Evolutionary conservation across 2,797 vertebrate genomes (phyloP), one percentile per base, ranked within the genome.

Genomic region (Chaetophractus vellerosus): DNA sequence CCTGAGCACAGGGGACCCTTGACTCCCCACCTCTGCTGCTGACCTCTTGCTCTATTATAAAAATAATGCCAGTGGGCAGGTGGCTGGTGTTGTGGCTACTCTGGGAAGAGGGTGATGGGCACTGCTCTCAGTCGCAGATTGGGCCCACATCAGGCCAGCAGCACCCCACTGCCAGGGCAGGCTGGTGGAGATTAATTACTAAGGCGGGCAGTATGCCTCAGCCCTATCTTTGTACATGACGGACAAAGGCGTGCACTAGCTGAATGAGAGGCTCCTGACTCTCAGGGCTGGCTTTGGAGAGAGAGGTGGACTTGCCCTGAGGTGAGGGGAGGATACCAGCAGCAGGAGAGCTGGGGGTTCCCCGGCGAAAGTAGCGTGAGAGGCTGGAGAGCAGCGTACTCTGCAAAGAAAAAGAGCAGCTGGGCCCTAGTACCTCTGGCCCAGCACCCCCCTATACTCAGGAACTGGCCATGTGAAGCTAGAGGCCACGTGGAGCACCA

Each of bases 221-320:
- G 9, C 26, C 94, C 97, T 99, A 99, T 99, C 99, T 99, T 97
- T 99, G 99, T 93, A 99, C 99, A 0, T 99, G 99, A 93, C 99
- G 98, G 83, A 99, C 99, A 2, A 99, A 99, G 41, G 99, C 99
- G 98, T 99, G 99, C 31, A 99, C 99, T 0, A 99, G 99, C 98
- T 99, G 99, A 95, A 99, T 99, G 95, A 99, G 98, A 9, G 99
- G 99, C 98, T 99, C 99, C 98, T 99, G 99, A 75, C 99, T 99
- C 97, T 99, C 99, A 0, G 98, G 99, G 59, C 98, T 98, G 10
- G 97, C 98, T 97, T 99, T 99, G 88, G 99, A 98, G 50, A 98
- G 98, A 0, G 99, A 96, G 0, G 99, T 97, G 0, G 99, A 97
- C 94, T 99, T 99, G 95, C 99, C 98, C 95, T 99, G 99, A 9